These are phyloP conservation scores for Meleagris gallopavo DNA, from an alignment of 2,113 vertebrate genomes.

Conservation along the genomic window DNA sequence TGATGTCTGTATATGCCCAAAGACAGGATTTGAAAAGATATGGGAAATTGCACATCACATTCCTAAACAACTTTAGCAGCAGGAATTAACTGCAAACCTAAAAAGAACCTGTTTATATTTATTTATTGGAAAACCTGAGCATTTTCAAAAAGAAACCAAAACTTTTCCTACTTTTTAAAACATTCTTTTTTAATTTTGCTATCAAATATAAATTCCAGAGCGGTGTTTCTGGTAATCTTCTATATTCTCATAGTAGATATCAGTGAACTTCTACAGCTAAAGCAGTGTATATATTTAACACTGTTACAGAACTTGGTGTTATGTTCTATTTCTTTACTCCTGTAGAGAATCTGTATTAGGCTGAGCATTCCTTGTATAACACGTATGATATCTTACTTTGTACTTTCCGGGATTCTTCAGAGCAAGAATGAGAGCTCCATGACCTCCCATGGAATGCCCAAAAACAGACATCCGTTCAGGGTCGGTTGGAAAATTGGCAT, in stretches of 20 bases:
- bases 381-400: constrained; percentile 78
- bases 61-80: background rate
- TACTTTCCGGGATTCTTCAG: constrained; percentile 93
- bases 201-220: background rate
- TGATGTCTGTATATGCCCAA: no score
- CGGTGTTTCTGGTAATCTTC: background rate
- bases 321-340: background rate
- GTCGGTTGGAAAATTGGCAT: constrained; percentile 89
- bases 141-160: background rate
- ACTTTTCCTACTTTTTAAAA: background rate
- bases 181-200: background rate
- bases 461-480: constrained; percentile 89
- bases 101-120: background rate
- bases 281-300: background rate
- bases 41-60: background rate
- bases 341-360: background rate
- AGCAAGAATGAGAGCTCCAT: constrained; percentile 87
- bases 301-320: background rate
- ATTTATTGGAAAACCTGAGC: background rate
- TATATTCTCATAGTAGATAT: background rate
- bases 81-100: background rate
- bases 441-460: constrained; percentile 94
- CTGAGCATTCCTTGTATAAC: background rate
- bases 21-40: background rate
- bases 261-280: background rate